Conservation (phyloP, 2,888 invertebrate genomes). For the Aplocera efformata region DNA sequence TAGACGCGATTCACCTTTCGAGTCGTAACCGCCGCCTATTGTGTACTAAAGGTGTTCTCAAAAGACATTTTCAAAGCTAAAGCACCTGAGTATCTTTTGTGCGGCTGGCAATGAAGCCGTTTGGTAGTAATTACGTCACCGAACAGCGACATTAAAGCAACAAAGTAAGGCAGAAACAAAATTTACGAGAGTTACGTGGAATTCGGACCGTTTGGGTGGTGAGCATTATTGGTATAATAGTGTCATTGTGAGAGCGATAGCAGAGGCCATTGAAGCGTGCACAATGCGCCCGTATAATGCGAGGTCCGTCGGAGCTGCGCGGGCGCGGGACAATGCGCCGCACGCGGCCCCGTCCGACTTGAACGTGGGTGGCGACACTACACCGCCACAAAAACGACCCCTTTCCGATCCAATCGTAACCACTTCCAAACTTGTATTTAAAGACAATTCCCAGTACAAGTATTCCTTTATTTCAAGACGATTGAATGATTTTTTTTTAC, state of each 20-base stretch:
- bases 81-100: slow-evolving; percentile 21
- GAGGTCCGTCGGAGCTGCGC: slow-evolving; percentile 59
- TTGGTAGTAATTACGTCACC: slow-evolving; percentile 30
- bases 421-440: slow-evolving; percentile 32
- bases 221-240: slow-evolving; percentile 73
- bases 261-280: slow-evolving; percentile 71
- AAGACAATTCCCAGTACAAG: slow-evolving; percentile 19
- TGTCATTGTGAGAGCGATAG: slow-evolving; percentile 73
- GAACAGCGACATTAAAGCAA: slow-evolving; percentile 37
- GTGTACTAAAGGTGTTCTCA: slow-evolving; percentile 18
- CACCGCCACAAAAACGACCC: slow-evolving; percentile 59
- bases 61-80: slow-evolving; percentile 24
- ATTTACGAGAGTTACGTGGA: slow-evolving; percentile 69
- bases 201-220: slow-evolving; percentile 55
- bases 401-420: slow-evolving; percentile 39
- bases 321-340: slow-evolving; percentile 57
- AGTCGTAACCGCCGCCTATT: slow-evolving; percentile 16
- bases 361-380: slow-evolving; percentile 68
- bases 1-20: slow-evolving; percentile 10
- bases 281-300: slow-evolving; percentile 78
- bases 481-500: slow-evolving; percentile 19
- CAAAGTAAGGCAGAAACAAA: slow-evolving; percentile 52
- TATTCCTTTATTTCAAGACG: slow-evolving; percentile 23
- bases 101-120: slow-evolving; percentile 22
- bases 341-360: slow-evolving; percentile 59